phyloP scores from a whole-genome alignment of 2,113 vertebrate species.

The Alectura lathami region DNA sequence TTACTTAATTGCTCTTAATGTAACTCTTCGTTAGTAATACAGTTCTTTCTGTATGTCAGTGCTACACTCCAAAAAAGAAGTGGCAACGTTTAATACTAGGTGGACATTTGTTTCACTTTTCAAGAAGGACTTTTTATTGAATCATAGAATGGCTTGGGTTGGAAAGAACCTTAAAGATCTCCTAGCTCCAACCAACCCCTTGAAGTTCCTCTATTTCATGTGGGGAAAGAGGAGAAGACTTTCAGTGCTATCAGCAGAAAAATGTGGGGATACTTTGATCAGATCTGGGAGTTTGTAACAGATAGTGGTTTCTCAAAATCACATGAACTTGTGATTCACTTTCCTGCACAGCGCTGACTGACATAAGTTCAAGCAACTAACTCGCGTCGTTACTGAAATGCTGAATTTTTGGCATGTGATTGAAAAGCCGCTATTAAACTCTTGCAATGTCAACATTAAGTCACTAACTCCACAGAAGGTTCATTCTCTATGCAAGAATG shows the following conservation, averaged over 20 bases:
- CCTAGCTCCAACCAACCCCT: too few species aligned
- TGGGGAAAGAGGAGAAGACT: neutral
- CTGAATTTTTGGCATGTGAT: accelerated
- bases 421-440: neutral
- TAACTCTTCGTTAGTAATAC: neutral
- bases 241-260: neutral
- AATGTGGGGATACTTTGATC: neutral
- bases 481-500: neutral
- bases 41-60: neutral
- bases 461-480: neutral
- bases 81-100: neutral
- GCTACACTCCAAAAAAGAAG: neutral
- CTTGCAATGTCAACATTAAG: neutral
- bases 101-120: neutral
- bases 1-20: slow-evolving; percentile 9
- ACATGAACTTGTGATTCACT: neutral
- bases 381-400: neutral
- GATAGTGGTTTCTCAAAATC: neutral
- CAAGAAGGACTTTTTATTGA: neutral
- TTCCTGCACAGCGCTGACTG: neutral
- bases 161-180: too few species aligned
- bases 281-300: neutral
- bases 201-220: neutral
- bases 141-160: too few species aligned
- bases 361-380: neutral